Percentiles rank a stretch among this genome's conserved stretches.
These are phyloP conservation scores for Clamator glandarius DNA, from an alignment of 2,797 vertebrate genomes.

Conservation along the genomic window DNA sequence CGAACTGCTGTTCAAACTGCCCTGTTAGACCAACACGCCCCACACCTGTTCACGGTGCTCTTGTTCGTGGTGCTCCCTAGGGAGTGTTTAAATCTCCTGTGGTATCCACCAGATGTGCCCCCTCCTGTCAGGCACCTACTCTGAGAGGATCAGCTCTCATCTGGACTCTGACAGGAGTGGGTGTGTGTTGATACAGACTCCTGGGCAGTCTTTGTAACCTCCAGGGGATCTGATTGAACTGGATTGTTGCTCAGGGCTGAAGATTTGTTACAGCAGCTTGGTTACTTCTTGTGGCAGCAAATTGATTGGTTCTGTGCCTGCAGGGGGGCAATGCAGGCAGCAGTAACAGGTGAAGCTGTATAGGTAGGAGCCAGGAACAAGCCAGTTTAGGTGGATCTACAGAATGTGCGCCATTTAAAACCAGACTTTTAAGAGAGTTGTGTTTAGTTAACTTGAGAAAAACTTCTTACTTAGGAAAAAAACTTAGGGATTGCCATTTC, in stretches of 20 bases:
- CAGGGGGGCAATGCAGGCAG: background rate
- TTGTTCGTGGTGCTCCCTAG: too few relatives aligned
- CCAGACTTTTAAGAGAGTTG: background rate
- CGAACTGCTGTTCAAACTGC: too few relatives aligned
- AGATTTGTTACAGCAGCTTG: background rate
- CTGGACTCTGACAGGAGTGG: background rate
- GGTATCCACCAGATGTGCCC: too few relatives aligned
- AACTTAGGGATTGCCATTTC: background rate
- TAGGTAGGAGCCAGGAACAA: background rate
- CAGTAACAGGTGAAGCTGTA: background rate
- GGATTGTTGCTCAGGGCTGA: background rate
- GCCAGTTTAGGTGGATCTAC: background rate
- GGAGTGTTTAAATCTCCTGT: too few relatives aligned
- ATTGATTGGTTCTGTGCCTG: background rate
- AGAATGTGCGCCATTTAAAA: background rate
- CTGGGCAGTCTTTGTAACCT: background rate
- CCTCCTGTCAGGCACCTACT: too few relatives aligned
- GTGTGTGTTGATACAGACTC: background rate
- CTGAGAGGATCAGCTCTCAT: background rate
- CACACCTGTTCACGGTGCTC: too few relatives aligned
- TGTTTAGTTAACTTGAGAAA: background rate
- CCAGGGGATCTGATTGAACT: background rate
- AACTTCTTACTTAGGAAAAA: background rate
- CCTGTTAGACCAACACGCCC: too few relatives aligned
- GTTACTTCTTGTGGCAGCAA: background rate